phyloP scores from a whole-genome alignment of 2,113 vertebrate species.

The Cepphus grylle region DNA sequence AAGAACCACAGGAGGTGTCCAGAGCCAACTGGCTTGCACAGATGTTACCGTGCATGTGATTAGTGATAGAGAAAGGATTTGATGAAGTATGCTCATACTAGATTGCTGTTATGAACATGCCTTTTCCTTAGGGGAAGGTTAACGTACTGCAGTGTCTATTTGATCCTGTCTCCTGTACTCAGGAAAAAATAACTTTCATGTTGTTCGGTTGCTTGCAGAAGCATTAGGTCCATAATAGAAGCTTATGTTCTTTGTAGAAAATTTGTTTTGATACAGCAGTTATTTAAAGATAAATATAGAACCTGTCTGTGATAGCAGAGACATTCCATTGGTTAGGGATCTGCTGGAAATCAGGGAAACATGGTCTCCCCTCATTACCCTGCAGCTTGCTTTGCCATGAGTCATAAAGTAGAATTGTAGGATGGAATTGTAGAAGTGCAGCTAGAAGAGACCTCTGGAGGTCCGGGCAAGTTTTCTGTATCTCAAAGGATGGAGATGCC shows the following conservation, averaged over 20 bases:
- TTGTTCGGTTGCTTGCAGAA: neutral
- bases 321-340: neutral
- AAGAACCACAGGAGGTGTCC: conserved; percentile 64
- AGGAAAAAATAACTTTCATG: neutral
- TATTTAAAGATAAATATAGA: neutral
- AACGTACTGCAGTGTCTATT: neutral
- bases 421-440: neutral
- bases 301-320: fast-evolving
- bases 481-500: fast-evolving
- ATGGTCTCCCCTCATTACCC: fast-evolving
- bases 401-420: neutral
- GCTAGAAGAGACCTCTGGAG: neutral
- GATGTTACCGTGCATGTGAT: neutral
- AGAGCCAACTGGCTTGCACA: conserved; percentile 60
- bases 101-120: neutral
- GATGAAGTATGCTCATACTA: neutral
- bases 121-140: neutral
- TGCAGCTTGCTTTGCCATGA: neutral
- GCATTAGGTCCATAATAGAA: fast-evolving
- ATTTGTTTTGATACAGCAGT: neutral
- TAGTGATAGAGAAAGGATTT: neutral
- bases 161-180: neutral
- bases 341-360: neutral
- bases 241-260: neutral
- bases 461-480: too few species aligned